Evolutionary conservation across 2,113 vertebrate species (phyloP), one percentile per base, ranked within the genome.

Genomic region (Oncorhynchus gorbuscha): DNA sequence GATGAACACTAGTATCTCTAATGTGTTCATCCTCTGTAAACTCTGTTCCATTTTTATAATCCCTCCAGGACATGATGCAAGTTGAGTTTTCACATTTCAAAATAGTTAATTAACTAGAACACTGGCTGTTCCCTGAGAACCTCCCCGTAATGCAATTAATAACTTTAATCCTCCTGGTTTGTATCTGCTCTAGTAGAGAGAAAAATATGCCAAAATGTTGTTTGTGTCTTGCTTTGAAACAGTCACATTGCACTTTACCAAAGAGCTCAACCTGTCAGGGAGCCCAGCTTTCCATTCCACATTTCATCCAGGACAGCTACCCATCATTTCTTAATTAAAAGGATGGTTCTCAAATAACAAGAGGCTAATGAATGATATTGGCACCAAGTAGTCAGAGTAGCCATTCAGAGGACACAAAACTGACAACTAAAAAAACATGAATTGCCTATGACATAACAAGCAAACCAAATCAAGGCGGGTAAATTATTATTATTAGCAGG

Each of bases 281-380:
- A 5, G 3, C 24, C 62, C 55, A 48, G 30, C 69, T 65, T 32
- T 7, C 14, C 20, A 3, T 65, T 76, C 75, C 39, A 48, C 66
- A 73, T 69, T 32, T 51, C 24, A 65, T 24, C 8, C 26, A 13
- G 55, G 45, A 76, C 20, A 22, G 32, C 39, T 45, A 45, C 39
- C 39, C 39, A 9, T 3, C 39, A 45, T 76, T 59, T 61, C 62
- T 58, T 77, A 76, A 84, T 84, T 78, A 79, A 66, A 61, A 72
- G 69, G 73, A 76, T 70, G 61, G 75, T 66, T 79, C 68, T 73
- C 30, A n/a, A 22, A 71, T 66, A 75, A 80, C 48, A 70, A 51
- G 48, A 79, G 45, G 58, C 58, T 79, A 82, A 85, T 84, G 80
- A 84, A 79, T 20, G 62, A 77, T 74, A 79, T 72, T 74, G 72